These are phyloP conservation scores for Meriones psammophilus DNA, from an alignment of 2,797 vertebrate species.

Conservation along the genomic window DNA sequence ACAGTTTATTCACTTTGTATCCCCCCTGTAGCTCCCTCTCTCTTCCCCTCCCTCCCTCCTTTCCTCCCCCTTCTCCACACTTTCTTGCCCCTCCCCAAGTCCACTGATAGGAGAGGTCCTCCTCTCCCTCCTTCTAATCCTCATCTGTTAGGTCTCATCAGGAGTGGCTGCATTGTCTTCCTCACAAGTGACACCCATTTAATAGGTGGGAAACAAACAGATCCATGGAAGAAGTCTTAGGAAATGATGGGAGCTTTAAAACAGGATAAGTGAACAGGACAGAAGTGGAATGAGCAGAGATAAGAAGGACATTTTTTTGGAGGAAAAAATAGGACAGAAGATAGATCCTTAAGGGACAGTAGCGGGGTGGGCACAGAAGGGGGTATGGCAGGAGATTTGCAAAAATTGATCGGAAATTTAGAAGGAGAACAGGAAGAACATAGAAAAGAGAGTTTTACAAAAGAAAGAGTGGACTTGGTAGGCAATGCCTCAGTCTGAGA, in stretches of 20 bases:
- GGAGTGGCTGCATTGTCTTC: no score
- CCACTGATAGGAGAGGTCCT: no score
- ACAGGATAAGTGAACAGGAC: background rate
- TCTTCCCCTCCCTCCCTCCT: no score
- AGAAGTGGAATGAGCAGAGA: background rate
- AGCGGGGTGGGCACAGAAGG: background rate
- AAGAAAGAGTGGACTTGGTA: constrained; percentile 62
- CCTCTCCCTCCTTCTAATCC: no score
- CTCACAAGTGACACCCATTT: background rate
- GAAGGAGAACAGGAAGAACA: constrained; percentile 50
- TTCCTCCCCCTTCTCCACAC: no score
- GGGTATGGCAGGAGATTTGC: background rate
- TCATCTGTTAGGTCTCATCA: no score
- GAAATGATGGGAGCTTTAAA: background rate
- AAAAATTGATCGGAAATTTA: constrained; percentile 40
- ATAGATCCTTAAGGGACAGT: background rate
- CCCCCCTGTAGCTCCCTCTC: no score
- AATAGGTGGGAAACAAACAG: constrained; percentile 28
- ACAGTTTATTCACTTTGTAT: no score
- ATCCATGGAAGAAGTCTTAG: background rate
- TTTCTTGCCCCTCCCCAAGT: no score
- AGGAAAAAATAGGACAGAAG: background rate
- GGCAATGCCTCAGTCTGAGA: constrained; percentile 57
- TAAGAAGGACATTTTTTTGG: background rate
- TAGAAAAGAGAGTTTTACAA: constrained; percentile 63